Base-by-base conservation (phyloP, 2,888 invertebrate genomes). In the Hyposoter didymator region DNA sequence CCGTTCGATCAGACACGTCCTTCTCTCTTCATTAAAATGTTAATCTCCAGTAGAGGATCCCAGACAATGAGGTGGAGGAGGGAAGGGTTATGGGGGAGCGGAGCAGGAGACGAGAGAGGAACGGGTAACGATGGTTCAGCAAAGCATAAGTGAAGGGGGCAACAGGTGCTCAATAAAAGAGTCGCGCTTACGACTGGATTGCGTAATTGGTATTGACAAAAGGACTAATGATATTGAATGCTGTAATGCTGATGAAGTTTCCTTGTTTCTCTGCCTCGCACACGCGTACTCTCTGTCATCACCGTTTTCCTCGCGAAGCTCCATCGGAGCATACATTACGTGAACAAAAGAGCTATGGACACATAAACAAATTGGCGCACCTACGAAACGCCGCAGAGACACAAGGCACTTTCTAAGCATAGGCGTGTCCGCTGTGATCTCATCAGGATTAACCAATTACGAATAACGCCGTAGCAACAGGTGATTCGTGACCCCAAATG, bases 141-240 rank as follows among this genome's bases (percentile, higher is more conserved):
- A 35, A 43, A n/a, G 43, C 22, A 62, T 14, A 10, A 67, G 47
- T 32, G 6, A 47, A 84, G 88, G 78, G 85, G 89, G 90, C 91
- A 91, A 91, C 91, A 90, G 90, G 91, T 90, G 89, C 88, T 85
- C 88, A 87, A 86, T 89, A 84, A 35, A 35, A 35, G 81, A 86
- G 73, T 72, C 62, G 49, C 62, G 49, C 85, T 67, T 85, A 78
- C 79, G 67, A 74, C 82, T 52, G 79, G 73, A 81, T 85, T 84
- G 43, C 81, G 74, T 85, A 84, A 84, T 82, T 85, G 81, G 80
- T 87, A 85, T 86, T 84, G 84, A 88, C 82, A 82, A 84, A 35
- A 35, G 69, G 69, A 74, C 73, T 82, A 86, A 88, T 90, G 3
- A 4, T 86, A 87, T 86, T 84, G 73, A 82, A 84, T 76, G 55